phyloP scores from a whole-genome alignment of 2,797 vertebrate species.

The Coregonus suidteri region DNA sequence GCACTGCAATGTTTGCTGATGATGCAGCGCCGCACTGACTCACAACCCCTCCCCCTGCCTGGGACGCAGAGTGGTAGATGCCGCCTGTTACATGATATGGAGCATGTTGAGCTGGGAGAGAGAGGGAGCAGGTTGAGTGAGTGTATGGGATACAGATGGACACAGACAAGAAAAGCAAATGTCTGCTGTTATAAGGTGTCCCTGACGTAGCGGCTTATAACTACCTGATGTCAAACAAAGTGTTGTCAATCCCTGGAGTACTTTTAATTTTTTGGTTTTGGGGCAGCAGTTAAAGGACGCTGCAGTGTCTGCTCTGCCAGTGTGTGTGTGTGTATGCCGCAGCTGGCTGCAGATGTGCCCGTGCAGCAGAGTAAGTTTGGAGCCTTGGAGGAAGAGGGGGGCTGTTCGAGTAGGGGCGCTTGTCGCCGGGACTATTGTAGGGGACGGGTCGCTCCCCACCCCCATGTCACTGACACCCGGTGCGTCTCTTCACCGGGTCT shows the following conservation, averaged over 20 bases:
- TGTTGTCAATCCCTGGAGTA: slow-evolving; percentile 48
- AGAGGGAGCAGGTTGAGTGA: slow-evolving; percentile 66
- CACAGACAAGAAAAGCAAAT: slow-evolving; percentile 26
- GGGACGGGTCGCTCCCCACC: slow-evolving; percentile 29
- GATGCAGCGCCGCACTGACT: slow-evolving; percentile 66
- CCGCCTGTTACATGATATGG: slow-evolving; percentile 88
- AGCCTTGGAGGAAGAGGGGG: slow-evolving; percentile 36
- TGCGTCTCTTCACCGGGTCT: slow-evolving; percentile 49
- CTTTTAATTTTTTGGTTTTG: slow-evolving; percentile 48
- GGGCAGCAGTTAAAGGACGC: slow-evolving; percentile 60
- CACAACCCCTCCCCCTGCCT: slow-evolving; percentile 38
- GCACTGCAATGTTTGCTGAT: slow-evolving; percentile 59
- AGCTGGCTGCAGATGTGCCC: slow-evolving; percentile 71
- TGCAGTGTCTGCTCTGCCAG: slow-evolving; percentile 58
- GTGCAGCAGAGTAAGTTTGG: slow-evolving; percentile 62
- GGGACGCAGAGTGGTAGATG: slow-evolving; percentile 82
- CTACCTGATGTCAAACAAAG: neutral
- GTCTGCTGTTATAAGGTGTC: slow-evolving; percentile 50
- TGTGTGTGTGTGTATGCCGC: slow-evolving; percentile 63
- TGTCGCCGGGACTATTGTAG: slow-evolving; percentile 41
- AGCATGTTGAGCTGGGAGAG: slow-evolving; percentile 73
- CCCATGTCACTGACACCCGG: slow-evolving; percentile 14
- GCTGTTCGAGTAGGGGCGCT: slow-evolving; percentile 33
- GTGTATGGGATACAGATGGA: slow-evolving; percentile 71
- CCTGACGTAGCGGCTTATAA: neutral